A percentile compares a stretch with the other conserved stretches of the same genome.
These are phyloP conservation scores for Rugalucina vietnamica DNA, from an alignment of 2,888 invertebrate genomes.

Conservation along the genomic window DNA sequence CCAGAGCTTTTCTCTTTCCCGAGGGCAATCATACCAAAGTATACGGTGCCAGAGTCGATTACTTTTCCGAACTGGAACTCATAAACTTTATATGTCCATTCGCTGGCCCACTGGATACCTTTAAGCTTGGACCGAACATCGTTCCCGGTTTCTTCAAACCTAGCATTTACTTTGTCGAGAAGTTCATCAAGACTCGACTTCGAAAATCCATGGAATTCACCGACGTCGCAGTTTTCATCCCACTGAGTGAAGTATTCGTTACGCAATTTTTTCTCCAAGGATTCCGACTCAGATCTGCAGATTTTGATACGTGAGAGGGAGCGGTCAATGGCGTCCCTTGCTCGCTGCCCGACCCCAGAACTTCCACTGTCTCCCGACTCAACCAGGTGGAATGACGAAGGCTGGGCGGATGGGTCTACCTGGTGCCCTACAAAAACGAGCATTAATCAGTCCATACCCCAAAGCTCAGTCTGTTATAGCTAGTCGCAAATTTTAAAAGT, in stretches of 20 bases:
- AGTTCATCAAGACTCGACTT: neutral
- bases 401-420: neutral
- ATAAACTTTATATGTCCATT: neutral
- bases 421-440: neutral
- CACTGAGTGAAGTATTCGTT: constrained; percentile 8
- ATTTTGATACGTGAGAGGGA: neutral
- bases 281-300: neutral
- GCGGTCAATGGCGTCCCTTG: neutral
- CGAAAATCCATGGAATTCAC: constrained; percentile 2
- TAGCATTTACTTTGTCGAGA: neutral
- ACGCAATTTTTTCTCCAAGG: neutral
- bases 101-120: neutral
- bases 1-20: neutral
- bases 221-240: constrained; percentile 19
- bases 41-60: neutral
- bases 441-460: too few species aligned
- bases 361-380: neutral
- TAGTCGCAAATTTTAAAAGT: too few species aligned
- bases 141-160: neutral
- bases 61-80: constrained; percentile 1
- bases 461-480: too few species aligned
- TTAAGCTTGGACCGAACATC: neutral
- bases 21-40: constrained; percentile 17
- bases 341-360: neutral
- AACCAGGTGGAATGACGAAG: neutral